These are phyloP conservation scores for Sphaeramia orbicularis DNA, from an alignment of 2,797 vertebrate genomes.

Conservation along the genomic window DNA sequence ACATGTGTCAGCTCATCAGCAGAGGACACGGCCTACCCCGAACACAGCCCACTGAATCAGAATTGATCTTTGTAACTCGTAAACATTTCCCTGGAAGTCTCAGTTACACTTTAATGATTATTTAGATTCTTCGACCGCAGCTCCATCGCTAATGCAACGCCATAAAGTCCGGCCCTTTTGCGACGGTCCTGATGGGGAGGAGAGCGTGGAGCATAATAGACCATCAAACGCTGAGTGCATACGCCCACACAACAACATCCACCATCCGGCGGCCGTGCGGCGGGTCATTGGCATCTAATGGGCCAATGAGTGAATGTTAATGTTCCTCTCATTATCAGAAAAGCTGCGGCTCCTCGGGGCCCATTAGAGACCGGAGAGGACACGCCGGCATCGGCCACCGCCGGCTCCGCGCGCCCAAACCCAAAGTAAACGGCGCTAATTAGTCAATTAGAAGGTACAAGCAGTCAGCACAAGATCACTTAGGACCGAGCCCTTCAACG, in stretches of 20 bases:
- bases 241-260: slow-evolving; percentile 64
- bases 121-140: too few relatives aligned
- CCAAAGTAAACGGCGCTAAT: slow-evolving; percentile 71
- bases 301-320: slow-evolving; percentile 76
- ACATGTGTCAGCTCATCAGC: too few relatives aligned
- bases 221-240: slow-evolving; percentile 60
- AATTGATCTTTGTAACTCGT: too few relatives aligned
- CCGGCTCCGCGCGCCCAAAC: slow-evolving; percentile 42
- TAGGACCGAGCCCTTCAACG: slow-evolving; percentile 43
- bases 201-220: slow-evolving; percentile 46
- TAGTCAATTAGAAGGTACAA: slow-evolving; percentile 59
- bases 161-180: too few relatives aligned
- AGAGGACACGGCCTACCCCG: too few relatives aligned
- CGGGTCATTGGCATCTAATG: slow-evolving; percentile 72
- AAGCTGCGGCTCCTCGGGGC: slow-evolving; percentile 57
- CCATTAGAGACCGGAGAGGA: slow-evolving; percentile 65
- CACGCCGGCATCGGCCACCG: slow-evolving; percentile 39
- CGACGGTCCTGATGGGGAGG: slow-evolving; percentile 1
- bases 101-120: background rate
- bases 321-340: slow-evolving; percentile 75
- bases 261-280: slow-evolving; percentile 52
- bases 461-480: slow-evolving; percentile 57
- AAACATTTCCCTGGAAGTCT: background rate
- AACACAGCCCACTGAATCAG: too few relatives aligned
- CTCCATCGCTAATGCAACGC: too few relatives aligned